phyloP scores from a whole-genome alignment of 2,113 vertebrate species.

The Antechinus flavipes region DNA sequence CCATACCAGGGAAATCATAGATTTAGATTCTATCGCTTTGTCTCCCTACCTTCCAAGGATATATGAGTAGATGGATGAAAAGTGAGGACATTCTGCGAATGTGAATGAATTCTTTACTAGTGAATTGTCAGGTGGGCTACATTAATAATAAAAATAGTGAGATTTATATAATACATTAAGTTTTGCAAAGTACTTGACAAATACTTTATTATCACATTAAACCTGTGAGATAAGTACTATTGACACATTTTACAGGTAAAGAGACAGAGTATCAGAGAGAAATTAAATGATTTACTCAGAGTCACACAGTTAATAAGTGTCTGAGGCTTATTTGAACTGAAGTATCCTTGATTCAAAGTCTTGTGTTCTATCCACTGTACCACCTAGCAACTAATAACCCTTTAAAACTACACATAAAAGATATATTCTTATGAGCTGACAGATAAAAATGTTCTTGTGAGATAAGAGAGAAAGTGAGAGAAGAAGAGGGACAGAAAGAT shows the following conservation, averaged over 20 bases:
- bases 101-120: neutral
- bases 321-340: neutral
- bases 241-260: neutral
- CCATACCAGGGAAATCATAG: neutral
- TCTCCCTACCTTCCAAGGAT: neutral
- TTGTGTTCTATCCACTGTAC: neutral
- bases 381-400: neutral
- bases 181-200: slow-evolving; percentile 12
- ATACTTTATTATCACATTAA: neutral
- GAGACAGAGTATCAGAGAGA: neutral
- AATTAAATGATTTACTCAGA: neutral
- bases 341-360: neutral
- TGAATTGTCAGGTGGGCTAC: neutral
- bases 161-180: neutral
- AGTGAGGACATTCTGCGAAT: neutral
- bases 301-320: neutral
- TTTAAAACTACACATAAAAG: neutral
- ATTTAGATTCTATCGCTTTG: neutral
- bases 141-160: neutral
- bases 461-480: no score
- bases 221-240: neutral
- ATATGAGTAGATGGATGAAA: neutral
- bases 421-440: neutral
- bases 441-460: neutral
- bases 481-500: no score